A percentile compares a stretch with the other conserved stretches of the same genome.
phyloP scores from a whole-genome alignment of 2,113 vertebrate genomes.

The Capreolus pygargus region DNA sequence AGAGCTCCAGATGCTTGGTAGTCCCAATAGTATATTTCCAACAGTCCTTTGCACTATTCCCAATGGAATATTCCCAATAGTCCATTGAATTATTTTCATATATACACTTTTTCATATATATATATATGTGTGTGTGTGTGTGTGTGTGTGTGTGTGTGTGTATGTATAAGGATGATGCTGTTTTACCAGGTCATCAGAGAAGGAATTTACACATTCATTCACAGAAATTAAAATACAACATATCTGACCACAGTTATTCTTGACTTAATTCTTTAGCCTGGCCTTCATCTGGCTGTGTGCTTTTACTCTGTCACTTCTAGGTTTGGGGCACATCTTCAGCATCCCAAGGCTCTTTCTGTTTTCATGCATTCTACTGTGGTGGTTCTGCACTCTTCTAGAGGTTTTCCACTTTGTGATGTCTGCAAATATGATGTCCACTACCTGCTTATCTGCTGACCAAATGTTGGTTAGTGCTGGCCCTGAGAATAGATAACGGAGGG shows the following conservation, averaged over 20 bases:
- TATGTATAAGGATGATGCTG: not conserved
- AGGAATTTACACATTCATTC: not conserved
- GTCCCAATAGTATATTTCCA: not conserved
- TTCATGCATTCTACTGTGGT: not conserved
- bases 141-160: rapidly evolving
- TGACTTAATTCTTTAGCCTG: not conserved
- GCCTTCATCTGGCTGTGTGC: not conserved
- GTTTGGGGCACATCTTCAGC: not conserved
- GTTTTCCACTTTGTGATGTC: not conserved
- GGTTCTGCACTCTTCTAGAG: not conserved
- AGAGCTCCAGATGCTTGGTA: not conserved
- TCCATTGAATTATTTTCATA: not conserved
- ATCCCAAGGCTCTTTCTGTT: not conserved
- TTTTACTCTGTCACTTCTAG: not conserved
- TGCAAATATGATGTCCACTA: not conserved
- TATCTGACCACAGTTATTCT: not conserved
- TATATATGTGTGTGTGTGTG: too few species aligned
- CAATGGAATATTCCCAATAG: not conserved
- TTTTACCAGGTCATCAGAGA: not conserved
- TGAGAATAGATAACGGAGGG: not conserved
- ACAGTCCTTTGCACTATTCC: not conserved
- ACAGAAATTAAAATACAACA: not conserved
- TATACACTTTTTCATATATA: not conserved
- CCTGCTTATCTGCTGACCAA: not conserved
- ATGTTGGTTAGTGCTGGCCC: too few species aligned